Conservation (phyloP, 2,797 vertebrate genomes). For the Molossus molossus region DNA sequence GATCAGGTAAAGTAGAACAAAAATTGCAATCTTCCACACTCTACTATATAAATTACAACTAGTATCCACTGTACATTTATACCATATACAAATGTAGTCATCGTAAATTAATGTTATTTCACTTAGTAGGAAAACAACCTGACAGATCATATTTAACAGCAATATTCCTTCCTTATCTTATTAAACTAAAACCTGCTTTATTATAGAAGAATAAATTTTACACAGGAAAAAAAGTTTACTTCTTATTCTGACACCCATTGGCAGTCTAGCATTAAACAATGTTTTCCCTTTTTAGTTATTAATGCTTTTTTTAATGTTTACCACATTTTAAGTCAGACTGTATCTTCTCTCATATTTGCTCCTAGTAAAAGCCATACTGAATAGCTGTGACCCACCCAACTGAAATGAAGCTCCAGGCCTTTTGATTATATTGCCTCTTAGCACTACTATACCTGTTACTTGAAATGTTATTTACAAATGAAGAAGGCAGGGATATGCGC, state of each 20-base stretch:
- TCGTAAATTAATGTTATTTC: constrained; percentile 47
- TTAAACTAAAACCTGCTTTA: constrained; percentile 37
- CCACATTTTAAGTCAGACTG: constrained; percentile 39
- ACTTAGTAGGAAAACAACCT: constrained; percentile 48
- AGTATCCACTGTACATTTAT: background rate
- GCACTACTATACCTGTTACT: constrained; percentile 23
- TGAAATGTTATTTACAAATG: constrained; percentile 37
- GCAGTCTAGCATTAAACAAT: constrained; percentile 18
- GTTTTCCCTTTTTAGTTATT: background rate
- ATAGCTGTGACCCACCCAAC: background rate
- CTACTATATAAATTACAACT: constrained; percentile 6
- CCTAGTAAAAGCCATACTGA: background rate
- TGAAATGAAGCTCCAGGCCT: background rate
- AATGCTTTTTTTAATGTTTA: constrained; percentile 9
- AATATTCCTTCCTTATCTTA: constrained; percentile 45
- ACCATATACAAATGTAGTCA: background rate
- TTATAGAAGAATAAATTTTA: background rate
- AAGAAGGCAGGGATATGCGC: background rate
- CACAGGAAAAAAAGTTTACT: background rate
- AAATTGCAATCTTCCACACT: constrained; percentile 39
- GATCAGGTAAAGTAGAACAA: constrained; percentile 43
- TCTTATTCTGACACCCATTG: background rate
- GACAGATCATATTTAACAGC: background rate
- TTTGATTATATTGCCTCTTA: constrained; percentile 10
- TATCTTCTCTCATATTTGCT: background rate